Base-by-base conservation (phyloP, 2,113 vertebrate genomes). In the Monopterus albus region DNA sequence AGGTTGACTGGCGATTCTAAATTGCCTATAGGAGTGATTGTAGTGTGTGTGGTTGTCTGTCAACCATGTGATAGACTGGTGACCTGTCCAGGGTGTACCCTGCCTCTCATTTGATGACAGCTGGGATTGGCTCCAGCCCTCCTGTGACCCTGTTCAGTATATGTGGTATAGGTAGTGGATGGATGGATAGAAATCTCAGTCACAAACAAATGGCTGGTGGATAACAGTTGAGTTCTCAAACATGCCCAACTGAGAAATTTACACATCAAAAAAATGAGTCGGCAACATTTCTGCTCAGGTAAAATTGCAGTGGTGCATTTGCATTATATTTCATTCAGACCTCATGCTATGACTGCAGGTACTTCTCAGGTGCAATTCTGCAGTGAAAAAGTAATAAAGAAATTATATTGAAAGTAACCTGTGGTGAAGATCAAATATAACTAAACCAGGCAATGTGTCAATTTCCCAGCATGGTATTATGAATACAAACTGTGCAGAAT, bases 161-260 rank as follows among this genome's bases (percentile, higher is more conserved):
- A n/a, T n/a, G n/a, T n/a, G n/a, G n/a, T n/a, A n/a, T n/a, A n/a
- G n/a, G n/a, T n/a, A n/a, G n/a, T n/a, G n/a, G n/a, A n/a, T n/a
- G n/a, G n/a, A n/a, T n/a, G n/a, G n/a, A n/a, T n/a, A n/a, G n/a
- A n/a, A n/a, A 50, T 76, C 50, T 70, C 61, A 23, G 59, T 15
- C 11, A 8, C 18, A 74, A 72, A 81, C 67, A 75, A 61, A 72
- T 82, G 80, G 80, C 49, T 49, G 71, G 20, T 49, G 63, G 72
- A 73, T 72, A 61, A 55, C 45, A 25, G 49, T 55, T 39, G 12
- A 78, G 67, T 65, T 68, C 66, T 77, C 10, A 53, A 70, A 62
- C 55, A 50, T 42, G 42, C 45, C 23, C 17, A 38, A 61, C 6
- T 0, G 20, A 72, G 35, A 51, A 56, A 81, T 81, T 49, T 81